These are phyloP conservation scores for Caenorhabditis sp. DNA, from an alignment of 2,888 invertebrate genomes.

Conservation along the genomic window DNA sequence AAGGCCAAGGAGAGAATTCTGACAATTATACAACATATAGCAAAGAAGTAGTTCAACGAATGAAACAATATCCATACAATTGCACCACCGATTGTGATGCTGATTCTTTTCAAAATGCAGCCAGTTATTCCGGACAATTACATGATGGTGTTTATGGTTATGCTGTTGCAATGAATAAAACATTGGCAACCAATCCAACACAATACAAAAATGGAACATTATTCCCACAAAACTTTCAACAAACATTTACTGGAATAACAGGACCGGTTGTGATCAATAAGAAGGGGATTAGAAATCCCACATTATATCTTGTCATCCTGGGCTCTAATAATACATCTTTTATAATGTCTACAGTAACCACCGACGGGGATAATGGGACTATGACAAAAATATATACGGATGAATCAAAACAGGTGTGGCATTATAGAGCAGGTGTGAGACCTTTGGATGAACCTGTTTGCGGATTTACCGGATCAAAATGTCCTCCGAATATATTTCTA, in stretches of 20 bases:
- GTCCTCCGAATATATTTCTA: conserved; percentile 27
- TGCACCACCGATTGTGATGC: conserved; percentile 37
- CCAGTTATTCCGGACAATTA: conserved; percentile 47
- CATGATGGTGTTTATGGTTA: conserved; percentile 52
- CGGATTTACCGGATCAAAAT: conserved; percentile 45
- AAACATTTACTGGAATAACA: conserved; percentile 17
- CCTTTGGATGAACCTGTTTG: conserved; percentile 44
- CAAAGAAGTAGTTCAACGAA: conserved; percentile 41
- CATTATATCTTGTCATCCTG: conserved; percentile 19
- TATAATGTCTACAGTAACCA: conserved; percentile 13
- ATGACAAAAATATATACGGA: conserved; percentile 22
- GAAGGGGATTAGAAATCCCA: conserved; percentile 19
- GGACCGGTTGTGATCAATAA: conserved; percentile 18
- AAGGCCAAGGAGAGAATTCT: conserved; percentile 20
- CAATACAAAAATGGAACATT: conserved; percentile 31
- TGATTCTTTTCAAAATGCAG: conserved; percentile 15
- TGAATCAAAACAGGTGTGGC: conserved; percentile 20
- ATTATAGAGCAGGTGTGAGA: conserved; percentile 27
- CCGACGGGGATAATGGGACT: conserved; percentile 5
- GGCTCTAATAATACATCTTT: conserved; percentile 19
- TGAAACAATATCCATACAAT: conserved; percentile 49
- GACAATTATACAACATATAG: conserved; percentile 33
- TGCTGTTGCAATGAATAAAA: conserved; percentile 42
- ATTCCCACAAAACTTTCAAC: conserved; percentile 9
- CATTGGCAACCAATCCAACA: conserved; percentile 23